Conservation (phyloP, 2,113 vertebrate genomes). For the Prietella phreatophila region DNA sequence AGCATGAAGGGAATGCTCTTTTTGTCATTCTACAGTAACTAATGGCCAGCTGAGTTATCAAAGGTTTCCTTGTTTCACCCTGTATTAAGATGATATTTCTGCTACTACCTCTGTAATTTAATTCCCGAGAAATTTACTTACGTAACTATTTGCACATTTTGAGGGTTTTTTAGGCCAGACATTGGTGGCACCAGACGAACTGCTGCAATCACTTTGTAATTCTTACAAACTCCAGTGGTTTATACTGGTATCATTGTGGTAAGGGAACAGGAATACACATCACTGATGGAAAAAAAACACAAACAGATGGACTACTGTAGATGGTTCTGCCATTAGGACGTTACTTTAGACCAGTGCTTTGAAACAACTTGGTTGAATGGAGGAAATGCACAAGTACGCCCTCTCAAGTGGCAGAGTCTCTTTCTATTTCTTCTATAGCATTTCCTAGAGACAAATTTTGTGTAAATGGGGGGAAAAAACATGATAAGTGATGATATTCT, state of each 20-base stretch:
- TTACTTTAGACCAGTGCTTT: background rate
- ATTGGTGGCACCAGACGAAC: conserved; percentile 27
- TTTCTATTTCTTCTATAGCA: background rate
- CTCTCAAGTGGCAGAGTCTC: background rate
- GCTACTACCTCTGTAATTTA: background rate
- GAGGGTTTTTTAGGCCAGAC: background rate
- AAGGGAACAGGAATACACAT: conserved; percentile 11
- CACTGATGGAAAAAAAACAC: conserved; percentile 6
- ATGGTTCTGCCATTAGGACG: background rate
- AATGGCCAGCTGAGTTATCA: background rate
- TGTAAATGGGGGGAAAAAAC: background rate
- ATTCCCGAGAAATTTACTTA: background rate
- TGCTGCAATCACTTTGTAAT: conserved; percentile 13
- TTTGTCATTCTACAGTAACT: background rate
- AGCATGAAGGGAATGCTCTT: conserved; percentile 29
- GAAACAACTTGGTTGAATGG: background rate
- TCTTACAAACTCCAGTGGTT: conserved; percentile 20
- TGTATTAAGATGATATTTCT: background rate
- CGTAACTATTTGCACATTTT: conserved; percentile 24
- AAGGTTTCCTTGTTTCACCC: background rate
- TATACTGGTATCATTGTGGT: conserved; percentile 12
- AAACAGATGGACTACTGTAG: background rate
- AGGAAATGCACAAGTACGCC: background rate
- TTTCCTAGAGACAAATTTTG: background rate
- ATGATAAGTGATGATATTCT: background rate